phyloP scores from a whole-genome alignment of 1,140 invertebrate genomes.

The Listronotus bonariensis region DNA sequence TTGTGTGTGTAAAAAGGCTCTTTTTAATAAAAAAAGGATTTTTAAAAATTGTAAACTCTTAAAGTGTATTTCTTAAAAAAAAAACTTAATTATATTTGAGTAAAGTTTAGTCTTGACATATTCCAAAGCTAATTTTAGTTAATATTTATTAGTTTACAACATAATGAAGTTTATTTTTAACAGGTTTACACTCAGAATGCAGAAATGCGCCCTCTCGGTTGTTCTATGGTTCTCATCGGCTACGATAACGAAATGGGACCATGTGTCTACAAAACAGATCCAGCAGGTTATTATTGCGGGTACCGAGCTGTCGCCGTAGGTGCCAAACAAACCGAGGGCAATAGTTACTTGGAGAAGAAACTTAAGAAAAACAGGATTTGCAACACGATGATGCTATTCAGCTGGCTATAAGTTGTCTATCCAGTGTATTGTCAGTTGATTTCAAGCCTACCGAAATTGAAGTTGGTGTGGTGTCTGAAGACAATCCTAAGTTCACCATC shows the following conservation, averaged over 20 bases:
- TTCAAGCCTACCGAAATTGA: constrained; percentile 97
- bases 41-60: too few relatives aligned
- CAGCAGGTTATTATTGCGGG: constrained; percentile 97
- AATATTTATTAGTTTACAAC: too few relatives aligned
- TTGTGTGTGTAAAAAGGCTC: too few relatives aligned
- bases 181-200: constrained; percentile 98
- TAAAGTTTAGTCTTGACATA: too few relatives aligned
- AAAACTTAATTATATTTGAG: too few relatives aligned
- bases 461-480: constrained; percentile 89
- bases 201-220: constrained; percentile 98
- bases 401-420: constrained; percentile 93
- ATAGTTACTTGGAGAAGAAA: constrained; percentile 97
- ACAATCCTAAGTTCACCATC: constrained; percentile 83
- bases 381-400: constrained; percentile 83
- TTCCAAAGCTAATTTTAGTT: too few relatives aligned
- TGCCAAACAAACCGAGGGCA: constrained; percentile 94
- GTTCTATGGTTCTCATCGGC: constrained; percentile 96
- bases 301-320: constrained; percentile 93
- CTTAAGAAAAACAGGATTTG: constrained; percentile 82
- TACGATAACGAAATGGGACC: constrained; percentile 91
- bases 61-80: too few relatives aligned
- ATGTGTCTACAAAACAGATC: constrained; percentile 96
- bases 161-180: too few relatives aligned
- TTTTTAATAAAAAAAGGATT: too few relatives aligned
- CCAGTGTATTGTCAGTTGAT: constrained; percentile 92